phyloP scores from a whole-genome alignment of 37 sponge, comb jelly and placozoan genomes.

The Bolinopsis microptera region DNA sequence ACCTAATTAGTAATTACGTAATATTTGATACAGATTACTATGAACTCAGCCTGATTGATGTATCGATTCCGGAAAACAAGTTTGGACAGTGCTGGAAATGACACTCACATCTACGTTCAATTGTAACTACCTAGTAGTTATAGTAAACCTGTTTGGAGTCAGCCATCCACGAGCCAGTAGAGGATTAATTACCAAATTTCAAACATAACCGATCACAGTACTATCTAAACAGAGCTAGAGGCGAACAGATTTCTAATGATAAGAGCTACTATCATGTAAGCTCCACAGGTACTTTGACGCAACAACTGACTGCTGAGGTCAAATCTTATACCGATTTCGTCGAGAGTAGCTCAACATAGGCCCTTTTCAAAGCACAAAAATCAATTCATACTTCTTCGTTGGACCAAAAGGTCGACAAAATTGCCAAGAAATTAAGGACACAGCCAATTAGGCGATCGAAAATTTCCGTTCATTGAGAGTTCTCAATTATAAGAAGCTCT shows the following conservation, averaged over 20 bases:
- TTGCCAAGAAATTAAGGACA: background rate
- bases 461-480: background rate
- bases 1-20: too few relatives aligned
- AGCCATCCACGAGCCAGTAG: too few relatives aligned
- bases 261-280: too few relatives aligned
- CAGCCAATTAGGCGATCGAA: background rate
- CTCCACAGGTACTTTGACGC: too few relatives aligned
- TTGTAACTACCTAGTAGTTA: background rate
- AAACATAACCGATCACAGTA: too few relatives aligned
- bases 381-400: background rate
- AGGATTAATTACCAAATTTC: too few relatives aligned
- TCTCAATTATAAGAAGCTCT: too few relatives aligned
- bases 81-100: background rate
- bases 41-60: background rate
- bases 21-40: background rate
- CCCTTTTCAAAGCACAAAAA: background rate
- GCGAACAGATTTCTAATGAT: too few relatives aligned
- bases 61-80: too few relatives aligned
- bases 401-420: background rate
- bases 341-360: background rate
- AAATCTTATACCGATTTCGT: too few relatives aligned
- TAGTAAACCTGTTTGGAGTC: background rate
- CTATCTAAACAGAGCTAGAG: too few relatives aligned
- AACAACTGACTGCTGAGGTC: too few relatives aligned
- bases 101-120: background rate